Percentiles rank a stretch among this genome's conserved stretches.
Evolutionary conservation across 2,113 vertebrate genomes (phyloP).

Genomic region (Corvus moneduloides): DNA sequence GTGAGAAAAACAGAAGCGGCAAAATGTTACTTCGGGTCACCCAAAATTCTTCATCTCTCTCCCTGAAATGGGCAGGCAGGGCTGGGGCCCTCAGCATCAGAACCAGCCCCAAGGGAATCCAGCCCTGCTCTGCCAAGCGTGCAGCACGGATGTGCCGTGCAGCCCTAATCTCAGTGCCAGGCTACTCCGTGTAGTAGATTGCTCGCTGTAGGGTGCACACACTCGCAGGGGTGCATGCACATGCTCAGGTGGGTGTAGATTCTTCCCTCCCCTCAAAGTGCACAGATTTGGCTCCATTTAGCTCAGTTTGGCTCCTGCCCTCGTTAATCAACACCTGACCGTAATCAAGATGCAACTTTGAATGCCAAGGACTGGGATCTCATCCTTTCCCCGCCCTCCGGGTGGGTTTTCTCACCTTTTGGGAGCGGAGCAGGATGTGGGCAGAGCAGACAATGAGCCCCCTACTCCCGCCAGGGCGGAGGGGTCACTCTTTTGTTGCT

Average conservation of each 20-base stretch:
- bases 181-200: fast-evolving
- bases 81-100: background rate
- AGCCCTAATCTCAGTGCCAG: background rate
- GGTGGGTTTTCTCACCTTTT: background rate
- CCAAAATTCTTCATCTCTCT: background rate
- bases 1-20: background rate
- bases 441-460: background rate
- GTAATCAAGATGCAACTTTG: fast-evolving
- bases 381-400: background rate
- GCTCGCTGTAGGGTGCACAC: background rate
- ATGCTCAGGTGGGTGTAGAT: fast-evolving
- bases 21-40: slow-evolving; percentile 22
- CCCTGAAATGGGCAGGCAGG: background rate
- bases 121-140: background rate
- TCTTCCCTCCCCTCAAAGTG: background rate
- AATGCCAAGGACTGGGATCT: background rate
- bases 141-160: background rate
- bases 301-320: background rate
- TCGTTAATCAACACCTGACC: background rate
- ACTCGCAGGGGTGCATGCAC: background rate
- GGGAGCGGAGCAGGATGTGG: background rate
- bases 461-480: background rate
- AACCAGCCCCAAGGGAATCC: background rate
- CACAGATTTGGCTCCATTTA: fast-evolving
- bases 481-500: background rate